Evolutionary conservation across 2,888 invertebrate genomes (phyloP).

Genomic region (Papilio gigon): DNA sequence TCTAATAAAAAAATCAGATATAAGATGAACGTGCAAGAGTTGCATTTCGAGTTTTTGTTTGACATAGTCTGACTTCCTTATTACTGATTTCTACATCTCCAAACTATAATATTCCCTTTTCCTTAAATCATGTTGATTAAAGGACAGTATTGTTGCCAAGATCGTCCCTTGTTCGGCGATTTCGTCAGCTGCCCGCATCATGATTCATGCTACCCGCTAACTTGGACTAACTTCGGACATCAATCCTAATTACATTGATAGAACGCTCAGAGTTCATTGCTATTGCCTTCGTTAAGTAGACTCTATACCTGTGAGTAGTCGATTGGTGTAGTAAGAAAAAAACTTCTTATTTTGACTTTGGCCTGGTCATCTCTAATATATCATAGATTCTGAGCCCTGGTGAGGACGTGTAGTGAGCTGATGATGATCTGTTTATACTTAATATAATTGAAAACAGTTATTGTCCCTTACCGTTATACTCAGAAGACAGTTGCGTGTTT

Average conservation of each 20-base stretch:
- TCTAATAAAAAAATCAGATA: neutral
- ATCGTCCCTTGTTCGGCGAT: conserved; percentile 59
- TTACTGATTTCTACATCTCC: neutral
- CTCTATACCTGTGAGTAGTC: conserved; percentile 22
- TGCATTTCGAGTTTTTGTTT: neutral
- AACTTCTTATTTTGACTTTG: neutral
- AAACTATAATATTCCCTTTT: neutral
- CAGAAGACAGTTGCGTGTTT: neutral
- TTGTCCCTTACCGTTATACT: neutral
- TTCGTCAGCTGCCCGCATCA: conserved; percentile 66
- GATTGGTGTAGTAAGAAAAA: neutral
- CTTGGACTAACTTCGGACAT: conserved; percentile 49
- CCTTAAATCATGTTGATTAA: conserved; percentile 74
- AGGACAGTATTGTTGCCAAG: conserved; percentile 61
- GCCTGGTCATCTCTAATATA: too few relatives aligned
- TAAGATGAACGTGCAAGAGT: neutral
- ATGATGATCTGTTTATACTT: too few relatives aligned
- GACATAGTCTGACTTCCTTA: neutral
- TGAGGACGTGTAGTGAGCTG: too few relatives aligned
- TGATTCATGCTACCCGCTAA: conserved; percentile 47
- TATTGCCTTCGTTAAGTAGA: conserved; percentile 36
- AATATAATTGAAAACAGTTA: too few relatives aligned
- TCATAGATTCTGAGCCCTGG: too few relatives aligned
- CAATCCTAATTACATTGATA: conserved; percentile 60
- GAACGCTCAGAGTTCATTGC: conserved; percentile 43